These are phyloP conservation scores for Delichon dasypus DNA, from an alignment of 2,797 vertebrate genomes.

Conservation along the genomic window DNA sequence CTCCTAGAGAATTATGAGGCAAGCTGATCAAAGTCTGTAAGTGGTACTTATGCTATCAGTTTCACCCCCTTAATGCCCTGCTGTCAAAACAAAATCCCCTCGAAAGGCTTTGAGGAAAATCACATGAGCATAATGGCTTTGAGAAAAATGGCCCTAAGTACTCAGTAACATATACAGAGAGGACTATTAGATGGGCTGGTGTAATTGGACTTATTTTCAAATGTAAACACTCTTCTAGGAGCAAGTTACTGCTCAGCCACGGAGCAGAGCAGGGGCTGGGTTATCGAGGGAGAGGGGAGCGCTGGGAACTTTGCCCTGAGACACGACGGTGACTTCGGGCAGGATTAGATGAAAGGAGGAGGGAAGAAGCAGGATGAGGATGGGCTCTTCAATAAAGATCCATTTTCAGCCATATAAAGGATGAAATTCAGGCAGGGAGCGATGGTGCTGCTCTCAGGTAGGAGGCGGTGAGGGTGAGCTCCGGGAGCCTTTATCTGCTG, in stretches of 20 bases:
- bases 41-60: constrained; percentile 91
- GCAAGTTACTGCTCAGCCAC: constrained; percentile 62
- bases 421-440: neutral
- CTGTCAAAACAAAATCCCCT: constrained; percentile 87
- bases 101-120: constrained; percentile 82
- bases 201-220: constrained; percentile 79
- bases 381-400: neutral
- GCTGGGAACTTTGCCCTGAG: neutral
- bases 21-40: constrained; percentile 92
- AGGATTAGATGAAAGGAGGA: neutral
- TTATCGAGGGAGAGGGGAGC: neutral
- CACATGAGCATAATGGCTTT: constrained; percentile 80
- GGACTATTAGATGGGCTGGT: constrained; percentile 79
- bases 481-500: neutral
- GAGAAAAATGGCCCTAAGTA: constrained; percentile 75
- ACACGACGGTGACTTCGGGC: neutral
- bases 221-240: constrained; percentile 80
- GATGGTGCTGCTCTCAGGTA: neutral
- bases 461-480: neutral
- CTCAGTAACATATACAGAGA: constrained; percentile 83
- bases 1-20: constrained; percentile 86
- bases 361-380: neutral
- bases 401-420: neutral
- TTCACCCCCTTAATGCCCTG: constrained; percentile 80
- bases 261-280: neutral